Conservation (phyloP, 2,888 invertebrate genomes). For the Hetaerina titia region DNA sequence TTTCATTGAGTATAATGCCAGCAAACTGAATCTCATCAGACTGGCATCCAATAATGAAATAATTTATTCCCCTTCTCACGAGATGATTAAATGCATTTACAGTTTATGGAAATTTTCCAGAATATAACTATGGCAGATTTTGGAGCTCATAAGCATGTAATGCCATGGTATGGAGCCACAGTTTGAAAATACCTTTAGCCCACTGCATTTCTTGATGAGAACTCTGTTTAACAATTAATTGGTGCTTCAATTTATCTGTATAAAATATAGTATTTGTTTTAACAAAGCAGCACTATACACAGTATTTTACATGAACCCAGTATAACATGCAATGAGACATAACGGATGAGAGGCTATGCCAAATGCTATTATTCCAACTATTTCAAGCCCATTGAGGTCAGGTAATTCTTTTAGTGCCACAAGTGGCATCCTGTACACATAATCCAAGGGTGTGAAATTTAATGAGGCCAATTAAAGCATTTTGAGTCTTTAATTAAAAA, state of each 20-base stretch:
- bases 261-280: constrained; percentile 1
- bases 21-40: neutral
- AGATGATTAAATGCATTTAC: constrained; percentile 9
- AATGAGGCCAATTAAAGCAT: constrained; percentile 6
- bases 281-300: constrained; percentile 17
- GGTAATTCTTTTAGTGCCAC: neutral
- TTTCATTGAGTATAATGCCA: neutral
- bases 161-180: neutral
- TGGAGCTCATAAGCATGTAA: neutral
- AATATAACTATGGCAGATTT: neutral
- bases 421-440: no score
- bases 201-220: neutral
- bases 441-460: constrained; percentile 24
- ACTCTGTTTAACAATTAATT: neutral
- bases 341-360: neutral
- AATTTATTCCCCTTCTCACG: neutral
- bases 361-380: neutral
- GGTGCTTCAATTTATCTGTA: neutral
- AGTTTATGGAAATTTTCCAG: neutral
- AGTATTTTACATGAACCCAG: neutral
- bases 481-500: constrained; percentile 21
- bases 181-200: neutral
- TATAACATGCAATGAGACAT: neutral
- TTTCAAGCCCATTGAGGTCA: neutral
- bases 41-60: neutral